Base-by-base conservation (phyloP, 2,113 vertebrate species). In the Daubentonia madagascariensis region DNA sequence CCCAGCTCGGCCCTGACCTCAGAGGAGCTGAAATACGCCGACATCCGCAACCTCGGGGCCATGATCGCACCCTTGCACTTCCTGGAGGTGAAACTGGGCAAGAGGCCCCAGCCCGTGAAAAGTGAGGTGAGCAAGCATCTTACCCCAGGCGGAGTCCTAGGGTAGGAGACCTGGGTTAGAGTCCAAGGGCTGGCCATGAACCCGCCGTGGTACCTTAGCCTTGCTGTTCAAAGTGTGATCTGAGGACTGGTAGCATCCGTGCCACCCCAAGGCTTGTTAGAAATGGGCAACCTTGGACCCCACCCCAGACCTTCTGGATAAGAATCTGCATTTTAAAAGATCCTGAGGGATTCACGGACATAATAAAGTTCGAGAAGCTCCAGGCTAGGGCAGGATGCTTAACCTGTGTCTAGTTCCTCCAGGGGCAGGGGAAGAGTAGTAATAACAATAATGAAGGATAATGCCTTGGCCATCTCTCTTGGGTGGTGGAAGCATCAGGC, bases 11-110 rank as follows among this genome's bases (percentile, higher is more conserved):
- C 99, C 40, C 98, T 99, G 97, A 99, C 99, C 0, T 89, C 98
- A 0, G 99, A 99, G 98, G 99, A 99, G 98, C 99, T 99, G 50
- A 99, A 99, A 97, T 99, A 99, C 81, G 99, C 99, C 0, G 99
- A 99, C 98, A 99, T 99, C 97, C 99, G 99, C 97, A 99, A 99
- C 98, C 99, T 99, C 0, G 99, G 99, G 95, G 99, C 99, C 81
- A 99, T 99, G 99, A 99, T 99, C 76, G 99, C 99, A 0, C 99
- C 99, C 0, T 98, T 99, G 96, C 99, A 99, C 98, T 99, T 99
- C 98, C 98, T 99, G 98, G 99, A 99, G 97, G 98, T 99, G 97
- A 99, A 99, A 97, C 98, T 99, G 96, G 99, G 99, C 73, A 99
- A 99, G 98, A 99, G 99, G 97, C 98, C 99, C 28, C 98, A 99